phyloP scores from a whole-genome alignment of 1,140 invertebrate genomes.

The Papilio aristodemus region DNA sequence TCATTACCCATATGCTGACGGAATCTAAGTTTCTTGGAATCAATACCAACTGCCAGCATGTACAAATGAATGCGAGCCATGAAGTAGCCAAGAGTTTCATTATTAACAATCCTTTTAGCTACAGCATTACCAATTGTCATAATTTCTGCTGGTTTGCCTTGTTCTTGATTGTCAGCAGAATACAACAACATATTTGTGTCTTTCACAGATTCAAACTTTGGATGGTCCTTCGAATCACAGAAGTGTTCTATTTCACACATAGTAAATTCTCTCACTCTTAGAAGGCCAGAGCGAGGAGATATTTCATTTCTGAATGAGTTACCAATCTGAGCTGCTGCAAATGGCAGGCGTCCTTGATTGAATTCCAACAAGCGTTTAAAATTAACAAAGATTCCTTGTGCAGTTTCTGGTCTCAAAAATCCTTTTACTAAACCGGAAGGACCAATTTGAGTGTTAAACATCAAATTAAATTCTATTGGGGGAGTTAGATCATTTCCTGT shows the following conservation, averaged over 20 bases:
- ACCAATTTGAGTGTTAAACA: constrained; percentile 99
- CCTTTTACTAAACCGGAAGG: constrained; percentile 97
- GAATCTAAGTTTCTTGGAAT: constrained; percentile 93
- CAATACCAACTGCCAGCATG: constrained; percentile 93
- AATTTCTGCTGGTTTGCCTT: constrained; percentile 88
- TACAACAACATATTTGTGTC: constrained; percentile 91
- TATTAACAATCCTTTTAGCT: constrained; percentile 92
- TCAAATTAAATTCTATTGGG: constrained; percentile 98
- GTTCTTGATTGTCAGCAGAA: constrained; percentile 98
- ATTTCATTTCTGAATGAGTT: constrained; percentile 99
- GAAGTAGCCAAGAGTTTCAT: constrained; percentile 98
- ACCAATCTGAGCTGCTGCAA: constrained; percentile 99
- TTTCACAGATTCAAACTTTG: constrained; percentile 92
- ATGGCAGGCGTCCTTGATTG: constrained; percentile 97
- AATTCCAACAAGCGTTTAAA: constrained; percentile 98
- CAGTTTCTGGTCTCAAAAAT: constrained; percentile 98
- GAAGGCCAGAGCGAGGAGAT: constrained; percentile 97
- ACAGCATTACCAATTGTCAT: constrained; percentile 91
- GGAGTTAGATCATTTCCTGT: constrained; percentile 97
- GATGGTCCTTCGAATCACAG: constrained; percentile 97
- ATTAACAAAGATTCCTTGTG: constrained; percentile 99
- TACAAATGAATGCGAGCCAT: constrained; percentile 97
- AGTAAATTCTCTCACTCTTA: constrained; percentile 98
- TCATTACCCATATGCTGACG: constrained; percentile 99
- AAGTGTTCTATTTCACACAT: constrained; percentile 99